Evolutionary conservation across 1,140 invertebrate genomes (phyloP), one percentile per base, ranked within the genome.

Genomic region (Liolophura sinensis): DNA sequence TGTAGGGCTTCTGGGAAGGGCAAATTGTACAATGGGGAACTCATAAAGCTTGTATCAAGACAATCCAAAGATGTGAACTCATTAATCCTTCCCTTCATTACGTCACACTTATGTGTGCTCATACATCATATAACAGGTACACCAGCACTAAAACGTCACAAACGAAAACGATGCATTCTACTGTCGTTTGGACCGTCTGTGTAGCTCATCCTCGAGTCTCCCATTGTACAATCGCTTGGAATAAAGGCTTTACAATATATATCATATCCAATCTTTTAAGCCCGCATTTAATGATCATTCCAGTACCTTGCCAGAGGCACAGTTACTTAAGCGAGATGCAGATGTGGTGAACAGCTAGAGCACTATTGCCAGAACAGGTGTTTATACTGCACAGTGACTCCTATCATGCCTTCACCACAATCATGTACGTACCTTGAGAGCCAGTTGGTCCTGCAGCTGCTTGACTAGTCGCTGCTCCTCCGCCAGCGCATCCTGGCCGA

Each of bases 401-500:
- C 15, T 16, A 22, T 56, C 27, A 16, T 18, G 16, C 18, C 4
- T 18, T 18, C 27, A 58, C 20, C 22, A 18, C n/a, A 5, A 60
- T 14, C n/a, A 60, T 18, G n/a, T 16, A 24, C 64, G n/a, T 27
- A 60, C 47, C 60, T 65, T 68, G 9, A 63, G 65, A 16, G 47
- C 64, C 15, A 81, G 68, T 57, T 79, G 73, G 65, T 76, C 70
- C 60, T 74, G 69, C 52, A 82, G 60, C 56, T 78, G 71, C 55
- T 73, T 72, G 9, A 82, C 81, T 18, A 78, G 60, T 59, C 76
- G 75, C 71, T 82, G 78, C 62, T 84, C 83, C 64, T 78, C 75
- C 7, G 67, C 64, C n/a, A 84, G 65, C 25, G 83, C 78, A 71
- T 82, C 83, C 62, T 83, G 82, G 0, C 83, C 82, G 14, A 79